phyloP scores from a whole-genome alignment of 2,888 invertebrate species.

The Sepiola atlantica region DNA sequence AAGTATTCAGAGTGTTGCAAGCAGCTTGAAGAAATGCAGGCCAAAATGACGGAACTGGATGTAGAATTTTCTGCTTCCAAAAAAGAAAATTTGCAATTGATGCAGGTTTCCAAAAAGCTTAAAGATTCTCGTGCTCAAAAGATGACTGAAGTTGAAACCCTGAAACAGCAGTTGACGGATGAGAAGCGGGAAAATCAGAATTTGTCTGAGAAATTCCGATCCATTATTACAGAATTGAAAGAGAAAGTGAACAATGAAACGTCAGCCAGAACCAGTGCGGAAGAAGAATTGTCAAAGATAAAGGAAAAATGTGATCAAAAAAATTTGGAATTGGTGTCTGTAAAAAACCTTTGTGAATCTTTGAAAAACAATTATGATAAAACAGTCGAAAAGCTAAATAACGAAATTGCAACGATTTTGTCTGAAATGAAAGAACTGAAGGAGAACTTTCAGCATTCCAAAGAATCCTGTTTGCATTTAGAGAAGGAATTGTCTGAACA shows the following conservation, averaged over 20 bases:
- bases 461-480: background rate
- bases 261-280: background rate
- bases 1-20: background rate
- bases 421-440: background rate
- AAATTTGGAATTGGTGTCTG: background rate
- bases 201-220: background rate
- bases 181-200: background rate
- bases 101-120: conserved; percentile 16
- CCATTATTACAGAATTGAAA: background rate
- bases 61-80: background rate
- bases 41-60: background rate
- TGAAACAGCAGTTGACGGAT: background rate
- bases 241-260: background rate
- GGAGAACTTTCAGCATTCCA: background rate
- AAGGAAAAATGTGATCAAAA: background rate
- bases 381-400: background rate
- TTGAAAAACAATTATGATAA: background rate
- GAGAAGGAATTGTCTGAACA: conserved; percentile 1
- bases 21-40: background rate
- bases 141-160: background rate
- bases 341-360: background rate
- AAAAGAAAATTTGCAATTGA: conserved; percentile 9
- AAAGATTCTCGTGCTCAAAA: conserved; percentile 9
- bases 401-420: background rate
- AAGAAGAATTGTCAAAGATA: background rate